These are phyloP conservation scores for Mungos mungo DNA, from an alignment of 2,113 vertebrate genomes.

Conservation along the genomic window DNA sequence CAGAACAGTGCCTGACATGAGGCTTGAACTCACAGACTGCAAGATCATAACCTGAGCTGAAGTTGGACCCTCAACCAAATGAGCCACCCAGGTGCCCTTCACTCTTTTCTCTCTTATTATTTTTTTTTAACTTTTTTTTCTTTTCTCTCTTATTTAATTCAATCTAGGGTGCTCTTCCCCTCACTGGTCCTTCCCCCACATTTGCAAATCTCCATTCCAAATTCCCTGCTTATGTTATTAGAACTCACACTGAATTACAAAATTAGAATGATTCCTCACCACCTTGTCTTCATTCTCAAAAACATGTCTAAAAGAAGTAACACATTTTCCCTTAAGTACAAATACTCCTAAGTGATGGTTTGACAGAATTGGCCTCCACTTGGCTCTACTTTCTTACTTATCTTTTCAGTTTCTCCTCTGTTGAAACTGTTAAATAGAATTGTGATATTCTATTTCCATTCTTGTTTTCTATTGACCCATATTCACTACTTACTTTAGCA, in stretches of 20 bases:
- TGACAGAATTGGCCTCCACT: neutral
- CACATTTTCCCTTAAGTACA: neutral
- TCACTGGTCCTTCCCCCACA: neutral
- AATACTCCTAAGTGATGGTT: neutral
- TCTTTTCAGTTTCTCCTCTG: neutral
- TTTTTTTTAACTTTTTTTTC: too few relatives aligned
- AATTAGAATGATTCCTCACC: neutral
- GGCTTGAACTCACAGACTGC: too few relatives aligned
- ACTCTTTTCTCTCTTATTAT: neutral
- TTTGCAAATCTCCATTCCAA: neutral
- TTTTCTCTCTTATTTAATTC: neutral
- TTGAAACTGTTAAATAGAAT: neutral
- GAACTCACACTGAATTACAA: neutral
- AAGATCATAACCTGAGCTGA: too few relatives aligned
- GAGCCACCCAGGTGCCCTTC: too few relatives aligned
- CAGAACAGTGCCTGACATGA: too few relatives aligned
- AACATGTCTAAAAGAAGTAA: neutral
- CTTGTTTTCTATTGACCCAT: neutral
- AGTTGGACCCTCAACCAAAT: too few relatives aligned
- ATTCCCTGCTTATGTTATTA: neutral
- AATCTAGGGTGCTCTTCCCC: neutral
- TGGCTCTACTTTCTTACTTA: neutral
- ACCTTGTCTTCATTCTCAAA: neutral
- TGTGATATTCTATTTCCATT: neutral
- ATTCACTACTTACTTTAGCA: neutral